Evolutionary conservation across 2,797 vertebrate species (phyloP).

Genomic region (Halcyon chelicuti): DNA sequence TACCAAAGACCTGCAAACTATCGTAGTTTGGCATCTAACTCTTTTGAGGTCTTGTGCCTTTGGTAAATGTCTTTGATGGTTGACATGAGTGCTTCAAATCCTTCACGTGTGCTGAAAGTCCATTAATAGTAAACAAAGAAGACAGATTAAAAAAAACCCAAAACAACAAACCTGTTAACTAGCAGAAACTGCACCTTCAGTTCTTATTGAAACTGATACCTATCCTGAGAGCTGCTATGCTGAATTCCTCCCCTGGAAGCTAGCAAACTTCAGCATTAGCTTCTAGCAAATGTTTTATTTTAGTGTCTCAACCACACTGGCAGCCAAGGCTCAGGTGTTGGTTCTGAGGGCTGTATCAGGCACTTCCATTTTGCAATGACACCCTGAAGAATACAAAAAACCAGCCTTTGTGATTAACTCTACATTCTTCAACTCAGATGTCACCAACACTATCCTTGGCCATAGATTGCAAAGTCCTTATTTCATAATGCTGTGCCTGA

Average conservation of each 20-base stretch:
- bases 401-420: neutral
- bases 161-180: neutral
- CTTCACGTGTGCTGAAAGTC: neutral
- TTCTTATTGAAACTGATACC: neutral
- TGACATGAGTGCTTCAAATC: neutral
- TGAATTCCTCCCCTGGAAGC: neutral
- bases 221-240: neutral
- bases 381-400: neutral
- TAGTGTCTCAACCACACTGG: neutral
- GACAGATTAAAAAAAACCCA: neutral
- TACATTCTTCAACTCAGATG: neutral
- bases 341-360: neutral
- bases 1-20: neutral
- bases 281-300: neutral
- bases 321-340: neutral
- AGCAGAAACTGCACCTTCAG: neutral
- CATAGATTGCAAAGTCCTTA: fast-evolving
- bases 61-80: neutral
- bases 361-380: neutral
- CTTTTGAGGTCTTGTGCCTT: neutral
- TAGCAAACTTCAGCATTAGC: neutral
- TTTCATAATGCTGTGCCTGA: neutral
- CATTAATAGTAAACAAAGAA: neutral
- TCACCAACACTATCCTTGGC: neutral
- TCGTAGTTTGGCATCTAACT: neutral